A percentile compares a stretch with the other conserved stretches of the same genome.
Conservation (phyloP, 2,797 vertebrate species). For the Anisognathus igniventris region DNA sequence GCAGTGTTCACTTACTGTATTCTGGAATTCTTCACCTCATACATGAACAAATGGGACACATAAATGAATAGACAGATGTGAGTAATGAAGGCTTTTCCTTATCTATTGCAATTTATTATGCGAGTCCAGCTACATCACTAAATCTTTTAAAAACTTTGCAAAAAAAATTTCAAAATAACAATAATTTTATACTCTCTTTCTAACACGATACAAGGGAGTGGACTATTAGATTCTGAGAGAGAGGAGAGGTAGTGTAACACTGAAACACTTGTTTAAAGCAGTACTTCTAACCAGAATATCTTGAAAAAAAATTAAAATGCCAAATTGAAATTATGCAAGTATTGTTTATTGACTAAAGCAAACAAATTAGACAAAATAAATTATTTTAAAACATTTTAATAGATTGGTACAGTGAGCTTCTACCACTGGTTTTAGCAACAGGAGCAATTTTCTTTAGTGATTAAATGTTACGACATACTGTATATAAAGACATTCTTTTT, state of each 20-base stretch:
- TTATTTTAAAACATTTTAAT: neutral
- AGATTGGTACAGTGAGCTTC: neutral
- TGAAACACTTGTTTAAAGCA: neutral
- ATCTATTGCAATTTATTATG: conserved; percentile 5
- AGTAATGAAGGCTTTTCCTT: conserved; percentile 52
- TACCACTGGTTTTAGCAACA: neutral
- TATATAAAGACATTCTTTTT: neutral
- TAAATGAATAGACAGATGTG: conserved; percentile 61
- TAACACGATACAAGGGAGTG: conserved; percentile 31
- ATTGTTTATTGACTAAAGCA: neutral
- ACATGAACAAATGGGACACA: conserved; percentile 65
- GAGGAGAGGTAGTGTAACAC: neutral
- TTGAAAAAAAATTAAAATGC: neutral
- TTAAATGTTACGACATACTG: neutral
- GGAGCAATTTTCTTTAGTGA: neutral
- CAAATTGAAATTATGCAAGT: neutral
- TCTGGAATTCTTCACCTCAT: conserved; percentile 48
- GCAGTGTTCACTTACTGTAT: conserved; percentile 62
- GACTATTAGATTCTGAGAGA: neutral
- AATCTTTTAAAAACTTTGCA: conserved; percentile 47
- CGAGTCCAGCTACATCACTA: conserved; percentile 12
- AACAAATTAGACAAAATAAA: neutral
- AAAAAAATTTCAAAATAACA: conserved; percentile 26
- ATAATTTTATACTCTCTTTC: conserved; percentile 20
- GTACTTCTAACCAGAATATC: neutral